phyloP scores from a whole-genome alignment of 2,888 invertebrate species.

The Ophioninae sp. region DNA sequence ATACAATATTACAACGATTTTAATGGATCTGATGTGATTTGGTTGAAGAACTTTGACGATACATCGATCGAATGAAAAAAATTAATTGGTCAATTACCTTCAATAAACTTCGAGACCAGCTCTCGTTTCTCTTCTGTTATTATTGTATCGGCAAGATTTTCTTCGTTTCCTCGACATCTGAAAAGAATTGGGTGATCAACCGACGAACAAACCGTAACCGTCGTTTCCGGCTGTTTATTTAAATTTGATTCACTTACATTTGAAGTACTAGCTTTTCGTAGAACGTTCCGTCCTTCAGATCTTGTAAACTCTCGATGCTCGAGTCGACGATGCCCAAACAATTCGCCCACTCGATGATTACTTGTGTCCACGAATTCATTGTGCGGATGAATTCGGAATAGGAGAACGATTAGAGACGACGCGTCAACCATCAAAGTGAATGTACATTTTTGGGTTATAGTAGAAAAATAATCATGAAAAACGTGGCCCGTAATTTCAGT shows the following conservation, averaged over 20 bases:
- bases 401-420: background rate
- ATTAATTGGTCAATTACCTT: conserved; percentile 45
- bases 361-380: conserved; percentile 70
- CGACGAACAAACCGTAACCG: background rate
- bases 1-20: no score
- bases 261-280: conserved; percentile 71
- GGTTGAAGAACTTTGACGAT: no score
- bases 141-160: background rate
- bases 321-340: conserved; percentile 77
- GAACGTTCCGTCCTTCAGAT: conserved; percentile 69
- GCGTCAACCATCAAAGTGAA: background rate
- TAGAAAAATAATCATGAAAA: background rate
- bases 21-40: no score
- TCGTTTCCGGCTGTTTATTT: background rate
- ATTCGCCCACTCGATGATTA: conserved; percentile 77
- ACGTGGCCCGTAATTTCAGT: conserved; percentile 25
- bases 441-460: conserved; percentile 7
- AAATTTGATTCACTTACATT: conserved; percentile 64
- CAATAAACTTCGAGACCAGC: conserved; percentile 60
- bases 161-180: conserved; percentile 39
- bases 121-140: conserved; percentile 15
- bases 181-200: background rate
- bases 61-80: background rate
- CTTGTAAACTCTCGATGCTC: conserved; percentile 64
- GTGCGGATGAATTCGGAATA: conserved; percentile 19